Conservation (phyloP, 1,140 invertebrate species). For the Heliconius melpomene region DNA sequence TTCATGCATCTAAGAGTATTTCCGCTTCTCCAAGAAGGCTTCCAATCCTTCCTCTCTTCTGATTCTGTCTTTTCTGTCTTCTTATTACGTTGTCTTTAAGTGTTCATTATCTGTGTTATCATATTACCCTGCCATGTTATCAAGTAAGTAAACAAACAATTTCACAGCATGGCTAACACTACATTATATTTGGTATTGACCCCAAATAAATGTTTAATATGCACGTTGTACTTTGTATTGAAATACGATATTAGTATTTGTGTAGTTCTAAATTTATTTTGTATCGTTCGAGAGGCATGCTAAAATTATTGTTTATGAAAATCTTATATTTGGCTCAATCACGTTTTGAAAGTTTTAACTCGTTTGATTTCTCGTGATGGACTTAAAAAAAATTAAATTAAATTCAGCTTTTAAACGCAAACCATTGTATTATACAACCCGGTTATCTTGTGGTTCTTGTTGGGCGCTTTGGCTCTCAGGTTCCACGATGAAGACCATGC, state of each 20-base stretch:
- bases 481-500: constrained; percentile 93
- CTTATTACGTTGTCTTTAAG: constrained; percentile 54
- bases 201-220: constrained; percentile 74
- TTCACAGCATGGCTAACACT: constrained; percentile 76
- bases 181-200: constrained; percentile 65
- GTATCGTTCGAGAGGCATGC: constrained; percentile 66
- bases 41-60: constrained; percentile 54
- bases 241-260: constrained; percentile 66
- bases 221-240: constrained; percentile 77
- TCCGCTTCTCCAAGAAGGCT: constrained; percentile 55
- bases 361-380: constrained; percentile 21
- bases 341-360: constrained; percentile 23
- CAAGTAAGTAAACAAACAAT: constrained; percentile 55
- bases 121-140: constrained; percentile 48
- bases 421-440: constrained; percentile 46
- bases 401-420: constrained; percentile 39
- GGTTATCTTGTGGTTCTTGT: constrained; percentile 80
- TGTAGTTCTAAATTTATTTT: constrained; percentile 65
- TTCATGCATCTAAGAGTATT: constrained; percentile 62
- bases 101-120: constrained; percentile 65
- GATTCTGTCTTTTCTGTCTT: constrained; percentile 63
- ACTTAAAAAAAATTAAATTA: constrained; percentile 26
- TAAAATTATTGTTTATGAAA: constrained; percentile 42
- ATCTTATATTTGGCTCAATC: constrained; percentile 31
- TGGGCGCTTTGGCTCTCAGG: constrained; percentile 83